Evolutionary conservation across 2,113 vertebrate genomes (phyloP).

Genomic region (Neodontobutis hainanensis): DNA sequence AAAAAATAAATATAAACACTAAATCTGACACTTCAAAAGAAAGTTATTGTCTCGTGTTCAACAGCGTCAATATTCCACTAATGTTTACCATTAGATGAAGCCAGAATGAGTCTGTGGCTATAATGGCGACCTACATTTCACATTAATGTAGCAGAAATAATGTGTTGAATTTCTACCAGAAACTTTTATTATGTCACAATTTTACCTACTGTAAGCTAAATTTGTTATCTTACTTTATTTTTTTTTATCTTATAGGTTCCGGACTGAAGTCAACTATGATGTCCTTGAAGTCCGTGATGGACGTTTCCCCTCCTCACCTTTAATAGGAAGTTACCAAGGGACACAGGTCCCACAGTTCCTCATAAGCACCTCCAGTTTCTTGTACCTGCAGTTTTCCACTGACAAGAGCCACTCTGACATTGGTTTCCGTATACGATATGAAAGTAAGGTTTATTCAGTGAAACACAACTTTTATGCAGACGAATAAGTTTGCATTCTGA

Average conservation of each 20-base stretch:
- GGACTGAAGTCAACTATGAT: constrained; percentile 97
- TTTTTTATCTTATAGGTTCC: constrained; percentile 82
- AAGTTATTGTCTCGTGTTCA: too few relatives aligned
- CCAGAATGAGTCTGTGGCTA: too few relatives aligned
- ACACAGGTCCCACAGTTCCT: constrained; percentile 99
- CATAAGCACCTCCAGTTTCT: constrained; percentile 97
- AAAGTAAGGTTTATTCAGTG: constrained; percentile 83
- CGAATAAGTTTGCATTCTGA: neutral
- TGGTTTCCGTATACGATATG: constrained; percentile 96
- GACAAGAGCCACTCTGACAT: constrained; percentile 98
- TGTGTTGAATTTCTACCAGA: too few relatives aligned
- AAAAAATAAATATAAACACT: too few relatives aligned
- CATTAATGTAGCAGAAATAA: too few relatives aligned
- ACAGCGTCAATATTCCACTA: too few relatives aligned
- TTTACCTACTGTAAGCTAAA: neutral
- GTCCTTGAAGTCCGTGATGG: constrained; percentile 94
- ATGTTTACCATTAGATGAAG: too few relatives aligned
- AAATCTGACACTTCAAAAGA: too few relatives aligned
- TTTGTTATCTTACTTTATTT: neutral
- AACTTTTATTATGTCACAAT: too few relatives aligned
- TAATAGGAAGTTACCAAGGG: constrained; percentile 96
- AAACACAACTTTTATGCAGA: neutral
- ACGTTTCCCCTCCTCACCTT: constrained; percentile 87
- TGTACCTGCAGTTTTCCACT: constrained; percentile 94
- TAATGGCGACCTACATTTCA: too few relatives aligned